Base-by-base conservation (phyloP, 1,140 invertebrate genomes). In the Drosophila leontia region DNA sequence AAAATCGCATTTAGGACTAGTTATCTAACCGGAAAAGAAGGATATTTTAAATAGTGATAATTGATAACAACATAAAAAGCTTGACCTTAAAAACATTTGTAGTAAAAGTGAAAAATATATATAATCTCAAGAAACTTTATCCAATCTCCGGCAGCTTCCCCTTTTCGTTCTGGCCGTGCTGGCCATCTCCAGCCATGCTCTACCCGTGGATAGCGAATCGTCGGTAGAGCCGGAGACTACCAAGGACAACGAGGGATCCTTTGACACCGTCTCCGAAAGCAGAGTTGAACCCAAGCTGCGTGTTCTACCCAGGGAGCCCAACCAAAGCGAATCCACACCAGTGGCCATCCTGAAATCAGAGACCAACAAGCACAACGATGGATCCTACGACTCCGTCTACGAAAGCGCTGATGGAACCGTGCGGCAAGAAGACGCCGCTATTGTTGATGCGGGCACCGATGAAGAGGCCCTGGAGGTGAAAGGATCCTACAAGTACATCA, bases 401-500 rank as follows among this genome's bases (percentile, higher is more conserved):
- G 78, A 68, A 57, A 1, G 37, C 7, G 72, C 32, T 13, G 91
- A 92, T 84, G 91, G 91, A 5, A 87, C 80, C 8, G 1, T 0
- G 1, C 90, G 80, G 7, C 6, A 76, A 0, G 90, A 92, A 53
- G 29, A 62, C 7, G 90, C 78, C 7, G 19, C 2, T 0, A 32
- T 92, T 4, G 12, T 60, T 2, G 50, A 86, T 62, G 59, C 62
- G 6, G 81, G 75, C 17, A 80, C 78, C 17, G 78, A 90, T 0
- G 74, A 91, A 0, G 71, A 92, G 41, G 74, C 78, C 3, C 42
- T 92, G 3, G 91, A 87, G 39, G 55, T 92, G 2, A 72, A 72
- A 32, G 91, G 91, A 7, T 87, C 78, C 57, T 92, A 92, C 64
- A 91, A 63, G 51, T 92, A 92, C 56, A 51, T 79, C 37, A 81